Conservation (phyloP, 2,113 vertebrate genomes). For the Varanus salvator region DNA sequence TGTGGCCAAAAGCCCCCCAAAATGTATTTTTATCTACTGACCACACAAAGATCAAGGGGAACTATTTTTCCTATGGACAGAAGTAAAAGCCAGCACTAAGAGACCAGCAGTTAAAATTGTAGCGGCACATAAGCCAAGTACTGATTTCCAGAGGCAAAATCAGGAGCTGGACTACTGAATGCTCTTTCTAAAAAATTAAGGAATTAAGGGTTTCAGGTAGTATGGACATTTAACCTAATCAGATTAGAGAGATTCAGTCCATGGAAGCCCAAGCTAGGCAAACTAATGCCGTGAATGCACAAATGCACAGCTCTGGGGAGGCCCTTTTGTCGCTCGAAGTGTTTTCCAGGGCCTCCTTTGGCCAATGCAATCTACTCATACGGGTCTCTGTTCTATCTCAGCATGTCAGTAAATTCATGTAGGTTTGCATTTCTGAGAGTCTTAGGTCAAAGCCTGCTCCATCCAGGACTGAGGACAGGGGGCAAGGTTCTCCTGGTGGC, state of each 20-base stretch:
- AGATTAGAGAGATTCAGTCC: background rate
- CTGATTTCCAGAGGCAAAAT: background rate
- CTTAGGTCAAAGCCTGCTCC: background rate
- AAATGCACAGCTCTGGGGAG: background rate
- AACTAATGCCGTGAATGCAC: background rate
- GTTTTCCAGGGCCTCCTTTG: background rate
- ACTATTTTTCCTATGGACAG: background rate
- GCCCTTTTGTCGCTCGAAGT: background rate
- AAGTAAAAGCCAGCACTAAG: slow-evolving; percentile 17
- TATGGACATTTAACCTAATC: background rate
- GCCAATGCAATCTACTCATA: background rate
- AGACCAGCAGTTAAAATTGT: background rate
- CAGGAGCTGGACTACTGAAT: background rate
- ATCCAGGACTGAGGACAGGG: background rate
- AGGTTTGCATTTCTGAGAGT: background rate
- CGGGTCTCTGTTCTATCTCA: background rate
- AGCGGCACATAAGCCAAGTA: background rate
- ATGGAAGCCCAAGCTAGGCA: background rate
- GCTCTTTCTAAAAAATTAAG: background rate
- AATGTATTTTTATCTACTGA: background rate
- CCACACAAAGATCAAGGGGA: background rate
- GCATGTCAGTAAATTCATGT: background rate
- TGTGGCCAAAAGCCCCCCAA: background rate
- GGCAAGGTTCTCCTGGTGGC: background rate
- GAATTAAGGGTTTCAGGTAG: background rate